Base-by-base conservation (phyloP, 1,140 invertebrate species). In the Pseudachorutes palmiensis region DNA sequence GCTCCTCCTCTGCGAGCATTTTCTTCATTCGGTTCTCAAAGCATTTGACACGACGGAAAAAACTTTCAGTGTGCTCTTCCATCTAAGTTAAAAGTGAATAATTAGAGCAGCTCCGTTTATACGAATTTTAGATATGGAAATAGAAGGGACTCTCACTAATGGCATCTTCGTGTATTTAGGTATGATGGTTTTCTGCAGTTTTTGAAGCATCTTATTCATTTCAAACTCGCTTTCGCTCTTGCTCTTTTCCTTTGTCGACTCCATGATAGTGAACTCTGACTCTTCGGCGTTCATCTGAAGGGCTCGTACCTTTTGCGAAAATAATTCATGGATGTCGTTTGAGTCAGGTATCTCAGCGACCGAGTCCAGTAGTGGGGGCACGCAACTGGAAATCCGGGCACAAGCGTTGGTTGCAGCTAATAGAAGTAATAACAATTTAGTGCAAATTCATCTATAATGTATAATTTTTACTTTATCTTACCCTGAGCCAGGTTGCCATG, bases 11-110 rank as follows among this genome's bases (percentile, higher is more conserved):
- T 32, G 48, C 62, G 26, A 72, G 48, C 22, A 70, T 51, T 24
- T 64, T 61, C 30, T 64, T 65, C 68, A 72, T 69, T 62, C 62
- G 66, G 26, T 72, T 57, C 33, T 69, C 70, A 61, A 72, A 72
- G 5, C 55, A 33, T 36, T 58, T 64, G 2, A 72, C 62, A 22
- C 68, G 29, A 2, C 48, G 28, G 26, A 65, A 70, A 33, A 70
- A 66, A n/a, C 64, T 65, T 26, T 61, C 55, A 16, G 68, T 65
- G 30, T 67, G 51, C 30, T 72, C 70, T 2, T n/a, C 58, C 16
- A 67, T 70, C 70, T 72, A 49, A 12, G 33, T 55, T 65, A 58
- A n/a, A n/a, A n/a, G n/a, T n/a, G n/a, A n/a, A n/a, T n/a, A n/a
- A n/a, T n/a, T n/a, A n/a, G n/a, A n/a, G n/a, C n/a, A n/a, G n/a